phyloP scores from a whole-genome alignment of 2,888 invertebrate species.

The Saturnia japonica region DNA sequence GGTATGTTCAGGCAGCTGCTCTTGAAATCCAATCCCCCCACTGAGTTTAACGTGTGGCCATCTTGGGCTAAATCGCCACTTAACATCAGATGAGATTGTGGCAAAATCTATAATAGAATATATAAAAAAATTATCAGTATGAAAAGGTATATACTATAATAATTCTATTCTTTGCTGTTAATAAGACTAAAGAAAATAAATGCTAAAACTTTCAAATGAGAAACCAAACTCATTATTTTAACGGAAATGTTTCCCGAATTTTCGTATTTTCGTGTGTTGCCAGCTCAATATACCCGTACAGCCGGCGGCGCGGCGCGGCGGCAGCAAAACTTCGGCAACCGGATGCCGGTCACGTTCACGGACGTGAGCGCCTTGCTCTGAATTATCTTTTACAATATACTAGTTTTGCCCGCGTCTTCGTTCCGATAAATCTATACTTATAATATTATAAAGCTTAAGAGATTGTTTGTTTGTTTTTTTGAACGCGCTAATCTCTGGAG shows the following conservation, averaged over 20 bases:
- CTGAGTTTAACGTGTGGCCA: too few relatives aligned
- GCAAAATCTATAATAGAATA: too few relatives aligned
- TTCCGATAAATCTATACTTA: not conserved
- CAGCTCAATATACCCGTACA: constrained; percentile 28
- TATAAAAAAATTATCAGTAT: too few relatives aligned
- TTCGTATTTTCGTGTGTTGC: constrained; percentile 26
- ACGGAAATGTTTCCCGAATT: constrained; percentile 14
- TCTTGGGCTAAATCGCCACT: too few relatives aligned
- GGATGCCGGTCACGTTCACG: constrained; percentile 40
- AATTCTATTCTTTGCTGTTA: not conserved
- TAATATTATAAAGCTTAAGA: too few relatives aligned
- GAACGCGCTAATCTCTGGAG: too few relatives aligned
- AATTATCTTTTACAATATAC: constrained; percentile 18
- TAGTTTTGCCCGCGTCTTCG: not conserved
- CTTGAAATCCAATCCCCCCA: too few relatives aligned
- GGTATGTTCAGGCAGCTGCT: too few relatives aligned
- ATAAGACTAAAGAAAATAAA: not conserved
- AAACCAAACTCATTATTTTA: constrained; percentile 13
- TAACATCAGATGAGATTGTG: too few relatives aligned
- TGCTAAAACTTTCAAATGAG: not conserved
- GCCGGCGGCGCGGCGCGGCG: constrained; percentile 35
- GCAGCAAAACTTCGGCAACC: constrained; percentile 30
- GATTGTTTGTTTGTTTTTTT: too few relatives aligned
- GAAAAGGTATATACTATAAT: too few relatives aligned
- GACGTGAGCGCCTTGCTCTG: constrained; percentile 41